Evolutionary conservation across 2,113 vertebrate genomes (phyloP).

Genomic region (Coregonus clupeaformis): DNA sequence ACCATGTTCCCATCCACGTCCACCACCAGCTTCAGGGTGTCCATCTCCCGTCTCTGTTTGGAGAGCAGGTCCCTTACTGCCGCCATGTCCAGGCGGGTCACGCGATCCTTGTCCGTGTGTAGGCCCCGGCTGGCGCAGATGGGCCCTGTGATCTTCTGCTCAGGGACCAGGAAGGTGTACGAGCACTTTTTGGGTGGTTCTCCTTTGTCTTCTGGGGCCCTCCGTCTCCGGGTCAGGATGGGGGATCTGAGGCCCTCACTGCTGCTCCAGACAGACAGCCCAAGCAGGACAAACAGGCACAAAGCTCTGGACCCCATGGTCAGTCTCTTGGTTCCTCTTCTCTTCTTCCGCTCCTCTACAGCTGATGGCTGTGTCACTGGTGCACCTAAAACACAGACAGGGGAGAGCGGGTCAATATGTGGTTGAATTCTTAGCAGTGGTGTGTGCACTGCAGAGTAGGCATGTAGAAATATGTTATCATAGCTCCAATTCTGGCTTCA

Average conservation of each 20-base stretch:
- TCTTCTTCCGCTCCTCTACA: conserved; percentile 25
- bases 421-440: not conserved
- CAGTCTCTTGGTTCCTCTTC: not conserved
- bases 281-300: conserved; percentile 60
- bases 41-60: conserved; percentile 90
- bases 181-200: conserved; percentile 86
- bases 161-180: conserved; percentile 96
- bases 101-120: conserved; percentile 79
- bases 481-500: conserved; percentile 34
- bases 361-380: conserved; percentile 16
- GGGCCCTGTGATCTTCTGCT: conserved; percentile 96
- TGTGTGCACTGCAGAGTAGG: not conserved
- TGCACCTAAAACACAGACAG: conserved; percentile 40
- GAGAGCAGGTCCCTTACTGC: conserved; percentile 88
- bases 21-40: conserved; percentile 89
- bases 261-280: conserved; percentile 53
- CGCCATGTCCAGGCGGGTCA: conserved; percentile 91
- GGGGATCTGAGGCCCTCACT: conserved; percentile 55
- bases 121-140: conserved; percentile 86
- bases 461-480: conserved; percentile 26
- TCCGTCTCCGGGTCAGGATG: conserved; percentile 71
- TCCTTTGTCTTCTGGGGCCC: conserved; percentile 65
- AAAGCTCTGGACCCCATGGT: conserved; percentile 61
- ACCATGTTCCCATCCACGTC: conserved; percentile 96
- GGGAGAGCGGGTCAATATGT: not conserved